Percentiles rank a stretch among this genome's conserved stretches.
These are phyloP conservation scores for Meganola albula DNA, from an alignment of 2,888 invertebrate genomes.

Conservation along the genomic window DNA sequence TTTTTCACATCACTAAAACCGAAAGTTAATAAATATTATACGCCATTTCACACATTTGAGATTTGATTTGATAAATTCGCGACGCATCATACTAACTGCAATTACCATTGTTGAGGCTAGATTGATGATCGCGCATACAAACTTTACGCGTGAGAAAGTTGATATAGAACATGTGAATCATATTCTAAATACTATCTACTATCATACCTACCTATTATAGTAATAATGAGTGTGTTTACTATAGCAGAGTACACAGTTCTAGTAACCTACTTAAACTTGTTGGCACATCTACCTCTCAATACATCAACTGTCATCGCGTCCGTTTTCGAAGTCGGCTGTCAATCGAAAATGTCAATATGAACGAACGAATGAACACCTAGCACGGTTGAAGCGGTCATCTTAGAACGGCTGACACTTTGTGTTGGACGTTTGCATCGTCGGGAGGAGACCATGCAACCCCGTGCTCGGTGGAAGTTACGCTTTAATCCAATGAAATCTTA, in stretches of 20 bases:
- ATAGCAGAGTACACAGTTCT: conserved; percentile 15
- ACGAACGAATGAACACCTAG: no score
- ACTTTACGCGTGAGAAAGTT: conserved; percentile 53
- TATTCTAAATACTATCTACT: conserved; percentile 27
- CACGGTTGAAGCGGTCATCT: no score
- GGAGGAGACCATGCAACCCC: no score
- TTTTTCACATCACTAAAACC: conserved; percentile 40
- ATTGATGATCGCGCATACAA: conserved; percentile 49
- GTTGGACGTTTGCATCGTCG: no score
- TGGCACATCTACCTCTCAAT: no score
- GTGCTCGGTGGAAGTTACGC: no score
- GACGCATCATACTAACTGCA: conserved; percentile 29
- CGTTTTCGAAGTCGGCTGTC: no score
- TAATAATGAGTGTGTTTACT: conserved; percentile 16
- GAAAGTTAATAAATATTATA: conserved; percentile 43
- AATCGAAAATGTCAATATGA: no score
- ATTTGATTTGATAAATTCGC: conserved; percentile 39
- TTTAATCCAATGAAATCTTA: no score
- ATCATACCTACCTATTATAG: conserved; percentile 21
- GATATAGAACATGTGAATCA: conserved; percentile 68
- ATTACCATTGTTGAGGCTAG: conserved; percentile 51
- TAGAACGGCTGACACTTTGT: no score
- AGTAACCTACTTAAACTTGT: no score
- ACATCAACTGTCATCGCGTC: no score
- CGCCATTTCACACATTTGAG: conserved; percentile 30